A percentile compares a stretch with the other conserved stretches of the same genome.
phyloP scores from a whole-genome alignment of 2,113 vertebrate species.

The Pedetes capensis region DNA sequence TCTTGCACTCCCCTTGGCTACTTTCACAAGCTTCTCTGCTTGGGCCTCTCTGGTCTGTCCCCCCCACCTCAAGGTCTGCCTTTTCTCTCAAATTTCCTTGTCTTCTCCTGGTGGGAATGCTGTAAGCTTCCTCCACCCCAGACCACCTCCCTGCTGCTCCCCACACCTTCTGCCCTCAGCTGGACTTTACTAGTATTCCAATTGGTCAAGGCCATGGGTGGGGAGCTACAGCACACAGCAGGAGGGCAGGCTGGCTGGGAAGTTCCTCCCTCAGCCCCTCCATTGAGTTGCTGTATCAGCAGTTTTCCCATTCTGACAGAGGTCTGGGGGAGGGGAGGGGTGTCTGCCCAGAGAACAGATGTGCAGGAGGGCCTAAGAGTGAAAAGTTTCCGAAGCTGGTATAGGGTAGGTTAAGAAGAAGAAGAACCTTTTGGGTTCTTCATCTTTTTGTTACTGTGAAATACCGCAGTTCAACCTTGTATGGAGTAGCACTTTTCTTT shows the following conservation, averaged over 20 bases:
- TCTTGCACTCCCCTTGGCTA: neutral
- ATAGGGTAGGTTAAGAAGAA: neutral
- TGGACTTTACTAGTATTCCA: neutral
- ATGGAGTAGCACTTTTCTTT: neutral
- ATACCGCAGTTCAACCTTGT: neutral
- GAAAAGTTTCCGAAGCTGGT: neutral
- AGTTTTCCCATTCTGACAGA: conserved; percentile 50
- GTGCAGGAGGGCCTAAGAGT: neutral
- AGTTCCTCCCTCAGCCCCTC: conserved; percentile 38
- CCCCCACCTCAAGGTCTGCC: neutral
- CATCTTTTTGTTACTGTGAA: neutral
- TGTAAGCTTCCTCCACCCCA: neutral
- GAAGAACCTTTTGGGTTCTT: neutral
- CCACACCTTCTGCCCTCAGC: neutral
- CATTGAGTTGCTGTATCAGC: conserved; percentile 38
- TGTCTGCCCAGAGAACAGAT: neutral
- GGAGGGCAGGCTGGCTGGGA: conserved; percentile 7
- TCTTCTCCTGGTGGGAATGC: conserved; percentile 40
- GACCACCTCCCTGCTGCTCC: neutral
- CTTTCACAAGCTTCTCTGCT: neutral
- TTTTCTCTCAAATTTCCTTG: conserved; percentile 24
- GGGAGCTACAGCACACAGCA: neutral
- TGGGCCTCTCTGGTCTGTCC: neutral
- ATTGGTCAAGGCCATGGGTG: conserved; percentile 22
- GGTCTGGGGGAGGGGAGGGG: conserved; percentile 42